Evolutionary conservation across 2,113 vertebrate genomes (phyloP).

Genomic region (Bos indicus): DNA sequence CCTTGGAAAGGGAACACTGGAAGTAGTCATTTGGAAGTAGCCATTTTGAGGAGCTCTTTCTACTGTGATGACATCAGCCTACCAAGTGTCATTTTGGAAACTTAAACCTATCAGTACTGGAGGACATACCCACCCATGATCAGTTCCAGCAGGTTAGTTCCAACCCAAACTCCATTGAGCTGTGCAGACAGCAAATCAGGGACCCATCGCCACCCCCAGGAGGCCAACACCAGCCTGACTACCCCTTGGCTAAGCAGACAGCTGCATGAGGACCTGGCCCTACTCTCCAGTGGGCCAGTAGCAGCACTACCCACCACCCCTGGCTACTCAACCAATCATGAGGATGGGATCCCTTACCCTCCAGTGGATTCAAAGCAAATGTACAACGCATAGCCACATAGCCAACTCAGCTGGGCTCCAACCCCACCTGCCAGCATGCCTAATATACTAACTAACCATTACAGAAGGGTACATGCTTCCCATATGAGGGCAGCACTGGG

Average conservation of each 20-base stretch:
- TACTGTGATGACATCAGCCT: background rate
- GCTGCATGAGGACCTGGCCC: background rate
- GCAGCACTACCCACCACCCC: background rate
- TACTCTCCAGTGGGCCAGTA: background rate
- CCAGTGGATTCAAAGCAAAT: background rate
- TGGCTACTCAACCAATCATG: background rate
- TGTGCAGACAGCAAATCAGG: background rate
- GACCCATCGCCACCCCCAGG: background rate
- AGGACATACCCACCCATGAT: accelerated
- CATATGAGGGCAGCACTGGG: background rate
- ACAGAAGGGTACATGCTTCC: background rate
- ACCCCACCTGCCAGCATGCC: background rate
- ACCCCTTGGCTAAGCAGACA: background rate
- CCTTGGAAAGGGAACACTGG: background rate
- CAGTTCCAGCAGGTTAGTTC: background rate
- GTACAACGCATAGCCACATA: background rate
- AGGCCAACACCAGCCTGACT: background rate
- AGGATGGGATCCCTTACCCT: background rate
- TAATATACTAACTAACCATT: background rate
- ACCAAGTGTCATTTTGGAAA: background rate
- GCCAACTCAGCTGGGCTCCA: background rate
- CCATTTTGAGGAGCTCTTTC: background rate
- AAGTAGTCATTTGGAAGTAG: background rate
- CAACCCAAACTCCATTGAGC: background rate
- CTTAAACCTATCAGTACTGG: background rate